phyloP scores from a whole-genome alignment of 2,888 invertebrate species.

The Hyalella azteca region DNA sequence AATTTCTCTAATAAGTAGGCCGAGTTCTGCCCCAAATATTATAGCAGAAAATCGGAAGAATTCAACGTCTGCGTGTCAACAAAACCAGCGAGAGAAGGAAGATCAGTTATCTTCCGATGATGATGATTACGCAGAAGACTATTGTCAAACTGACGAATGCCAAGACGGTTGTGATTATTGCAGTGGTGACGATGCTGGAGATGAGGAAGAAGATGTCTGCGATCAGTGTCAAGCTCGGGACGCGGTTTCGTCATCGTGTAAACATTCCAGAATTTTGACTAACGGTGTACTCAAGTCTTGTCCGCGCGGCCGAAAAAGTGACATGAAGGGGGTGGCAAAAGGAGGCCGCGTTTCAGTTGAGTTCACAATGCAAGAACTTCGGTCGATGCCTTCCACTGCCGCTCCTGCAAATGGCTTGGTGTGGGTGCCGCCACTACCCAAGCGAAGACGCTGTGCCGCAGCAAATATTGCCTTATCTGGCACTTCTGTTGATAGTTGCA shows the following conservation, averaged over 20 bases:
- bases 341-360: constrained; percentile 33
- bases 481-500: background rate
- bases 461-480: background rate
- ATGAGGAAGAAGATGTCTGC: constrained; percentile 41
- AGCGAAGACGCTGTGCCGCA: background rate
- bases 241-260: constrained; percentile 30
- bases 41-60: background rate
- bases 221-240: constrained; percentile 41
- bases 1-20: constrained; percentile 8
- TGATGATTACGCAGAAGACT: constrained; percentile 47
- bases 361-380: background rate
- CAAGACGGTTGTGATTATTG: constrained; percentile 52
- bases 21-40: constrained; percentile 24
- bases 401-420: constrained; percentile 36
- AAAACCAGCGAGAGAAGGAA: background rate
- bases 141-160: constrained; percentile 49
- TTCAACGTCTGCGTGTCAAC: background rate
- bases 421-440: constrained; percentile 33
- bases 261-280: constrained; percentile 51
- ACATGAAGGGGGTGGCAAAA: background rate
- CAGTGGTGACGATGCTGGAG: constrained; percentile 41
- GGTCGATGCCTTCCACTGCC: constrained; percentile 7
- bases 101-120: constrained; percentile 29
- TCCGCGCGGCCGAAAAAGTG: constrained; percentile 23
- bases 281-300: constrained; percentile 48